Conservation (phyloP, 1,140 invertebrate genomes). For the Magallana ariakensis region DNA sequence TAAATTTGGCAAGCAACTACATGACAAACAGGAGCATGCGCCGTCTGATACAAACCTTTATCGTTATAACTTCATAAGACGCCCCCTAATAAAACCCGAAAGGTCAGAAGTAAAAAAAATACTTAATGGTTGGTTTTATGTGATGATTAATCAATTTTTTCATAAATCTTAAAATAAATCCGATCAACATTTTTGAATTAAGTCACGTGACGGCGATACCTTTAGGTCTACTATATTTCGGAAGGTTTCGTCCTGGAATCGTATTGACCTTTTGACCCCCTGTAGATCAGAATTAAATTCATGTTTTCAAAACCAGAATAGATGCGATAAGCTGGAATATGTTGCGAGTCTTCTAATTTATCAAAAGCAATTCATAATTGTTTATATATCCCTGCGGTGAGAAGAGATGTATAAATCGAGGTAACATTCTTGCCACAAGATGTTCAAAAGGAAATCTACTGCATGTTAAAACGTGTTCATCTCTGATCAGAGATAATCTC, state of each 20-base stretch:
- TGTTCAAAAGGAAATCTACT: background rate
- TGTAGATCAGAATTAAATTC: slow-evolving; percentile 32
- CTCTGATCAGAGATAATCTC: background rate
- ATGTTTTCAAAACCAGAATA: background rate
- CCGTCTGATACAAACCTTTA: slow-evolving; percentile 45
- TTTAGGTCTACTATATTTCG: slow-evolving; percentile 28
- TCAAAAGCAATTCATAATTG: slow-evolving; percentile 11
- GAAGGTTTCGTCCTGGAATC: slow-evolving; percentile 41
- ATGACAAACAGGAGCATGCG: background rate
- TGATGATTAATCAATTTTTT: background rate
- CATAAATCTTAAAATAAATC: background rate
- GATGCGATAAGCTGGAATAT: background rate
- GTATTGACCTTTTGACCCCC: slow-evolving; percentile 45
- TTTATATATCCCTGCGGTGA: background rate
- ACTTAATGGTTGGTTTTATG: background rate
- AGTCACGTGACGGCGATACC: background rate
- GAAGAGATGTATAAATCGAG: slow-evolving; percentile 17
- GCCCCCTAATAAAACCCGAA: slow-evolving; percentile 41
- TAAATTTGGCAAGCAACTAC: background rate
- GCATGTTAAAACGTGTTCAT: background rate
- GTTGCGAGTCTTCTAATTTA: background rate
- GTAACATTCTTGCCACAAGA: background rate
- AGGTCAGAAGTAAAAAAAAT: background rate
- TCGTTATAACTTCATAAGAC: slow-evolving; percentile 56
- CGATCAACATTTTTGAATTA: background rate